Conservation (phyloP, 1,140 invertebrate genomes). For the Heliothis subflexa region DNA sequence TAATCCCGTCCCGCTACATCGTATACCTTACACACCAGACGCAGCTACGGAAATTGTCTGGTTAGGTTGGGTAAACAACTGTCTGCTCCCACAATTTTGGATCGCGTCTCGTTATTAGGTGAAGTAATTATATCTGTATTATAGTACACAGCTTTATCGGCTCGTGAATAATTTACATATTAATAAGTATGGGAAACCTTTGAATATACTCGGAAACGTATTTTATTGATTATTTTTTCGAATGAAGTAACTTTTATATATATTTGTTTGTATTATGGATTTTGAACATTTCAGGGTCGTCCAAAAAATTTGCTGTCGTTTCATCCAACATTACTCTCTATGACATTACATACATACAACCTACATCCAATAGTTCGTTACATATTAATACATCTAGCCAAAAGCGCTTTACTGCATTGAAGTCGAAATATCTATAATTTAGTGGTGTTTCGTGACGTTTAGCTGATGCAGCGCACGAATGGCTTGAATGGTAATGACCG, state of each 20-base stretch:
- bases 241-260: too few relatives aligned
- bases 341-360: too few relatives aligned
- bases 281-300: too few relatives aligned
- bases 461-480: constrained; percentile 7
- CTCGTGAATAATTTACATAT: background rate
- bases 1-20: background rate
- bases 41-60: constrained; percentile 47
- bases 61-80: constrained; percentile 48
- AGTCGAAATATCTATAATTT: constrained; percentile 4
- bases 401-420: background rate
- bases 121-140: constrained; percentile 26
- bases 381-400: background rate
- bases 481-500: constrained; percentile 13
- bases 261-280: too few relatives aligned
- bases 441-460: constrained; percentile 3
- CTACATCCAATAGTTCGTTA: too few relatives aligned
- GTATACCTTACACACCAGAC: constrained; percentile 1
- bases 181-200: background rate
- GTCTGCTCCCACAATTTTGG: constrained; percentile 41
- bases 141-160: background rate
- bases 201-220: background rate
- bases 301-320: too few relatives aligned
- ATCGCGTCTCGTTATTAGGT: constrained; percentile 13
- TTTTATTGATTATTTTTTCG: too few relatives aligned
- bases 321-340: too few relatives aligned